Evolutionary conservation across 2,113 vertebrate species (phyloP).

Genomic region (Carlito syrichta): DNA sequence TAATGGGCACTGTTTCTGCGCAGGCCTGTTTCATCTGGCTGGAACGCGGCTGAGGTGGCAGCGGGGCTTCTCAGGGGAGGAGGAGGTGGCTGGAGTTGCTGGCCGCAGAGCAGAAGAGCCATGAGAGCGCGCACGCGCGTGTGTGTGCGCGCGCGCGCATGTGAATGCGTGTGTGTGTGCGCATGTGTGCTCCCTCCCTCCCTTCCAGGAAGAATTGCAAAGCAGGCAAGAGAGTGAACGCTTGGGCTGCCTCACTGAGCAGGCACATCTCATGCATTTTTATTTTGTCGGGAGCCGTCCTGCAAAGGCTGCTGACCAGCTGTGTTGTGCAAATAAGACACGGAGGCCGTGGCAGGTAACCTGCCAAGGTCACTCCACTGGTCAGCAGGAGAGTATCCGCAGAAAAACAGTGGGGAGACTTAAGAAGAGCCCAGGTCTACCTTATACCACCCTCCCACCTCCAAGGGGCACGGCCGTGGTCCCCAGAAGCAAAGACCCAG

Average conservation of each 20-base stretch:
- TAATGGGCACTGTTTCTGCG: slow-evolving; percentile 19
- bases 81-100: too few species aligned
- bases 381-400: not conserved
- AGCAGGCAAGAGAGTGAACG: not conserved
- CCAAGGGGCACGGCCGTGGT: not conserved
- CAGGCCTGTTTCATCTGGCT: not conserved
- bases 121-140: not conserved
- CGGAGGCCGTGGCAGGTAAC: not conserved
- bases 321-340: not conserved
- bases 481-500: not conserved
- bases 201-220: not conserved
- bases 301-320: not conserved
- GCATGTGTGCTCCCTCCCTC: too few species aligned
- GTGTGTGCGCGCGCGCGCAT: too few species aligned
- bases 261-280: not conserved
- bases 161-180: too few species aligned
- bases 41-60: not conserved
- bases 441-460: not conserved
- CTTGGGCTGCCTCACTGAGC: not conserved
- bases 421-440: not conserved
- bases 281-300: not conserved
- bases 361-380: not conserved
- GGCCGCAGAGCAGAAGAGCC: not conserved
- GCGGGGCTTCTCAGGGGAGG: not conserved
- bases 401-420: not conserved